These are phyloP conservation scores for Melinaea marsaeus DNA, from an alignment of 2,888 invertebrate genomes.

Conservation along the genomic window DNA sequence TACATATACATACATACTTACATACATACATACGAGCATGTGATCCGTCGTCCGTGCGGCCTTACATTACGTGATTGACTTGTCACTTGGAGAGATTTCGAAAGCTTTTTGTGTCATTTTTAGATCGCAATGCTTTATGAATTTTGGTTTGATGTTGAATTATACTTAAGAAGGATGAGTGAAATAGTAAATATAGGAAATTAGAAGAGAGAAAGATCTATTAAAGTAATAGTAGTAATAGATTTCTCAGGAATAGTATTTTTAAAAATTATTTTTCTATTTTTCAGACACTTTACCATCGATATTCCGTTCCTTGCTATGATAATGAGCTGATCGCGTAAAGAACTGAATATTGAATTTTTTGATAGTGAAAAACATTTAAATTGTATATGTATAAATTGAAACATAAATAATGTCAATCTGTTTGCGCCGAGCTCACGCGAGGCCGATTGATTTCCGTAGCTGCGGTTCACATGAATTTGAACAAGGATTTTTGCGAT, in stretches of 20 bases:
- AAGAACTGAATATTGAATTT: neutral
- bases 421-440: constrained; percentile 14
- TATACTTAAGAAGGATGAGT: neutral
- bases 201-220: no score
- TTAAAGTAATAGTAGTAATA: no score
- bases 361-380: neutral
- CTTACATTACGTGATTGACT: constrained; percentile 12
- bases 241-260: no score
- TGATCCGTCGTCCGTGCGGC: constrained; percentile 1
- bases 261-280: no score
- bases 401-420: constrained; percentile 14
- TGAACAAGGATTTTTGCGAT: constrained; percentile 21
- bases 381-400: constrained; percentile 17
- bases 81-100: constrained; percentile 9
- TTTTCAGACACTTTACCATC: no score
- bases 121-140: neutral
- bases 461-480: constrained; percentile 4
- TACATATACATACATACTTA: neutral
- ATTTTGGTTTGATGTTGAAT: neutral
- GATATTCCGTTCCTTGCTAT: no score
- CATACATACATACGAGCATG: neutral
- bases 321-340: no score
- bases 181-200: no score
- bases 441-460: constrained; percentile 24
- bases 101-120: constrained; percentile 5